phyloP scores from a whole-genome alignment of 2,797 vertebrate genomes.

The Sebastolobus alascanus region DNA sequence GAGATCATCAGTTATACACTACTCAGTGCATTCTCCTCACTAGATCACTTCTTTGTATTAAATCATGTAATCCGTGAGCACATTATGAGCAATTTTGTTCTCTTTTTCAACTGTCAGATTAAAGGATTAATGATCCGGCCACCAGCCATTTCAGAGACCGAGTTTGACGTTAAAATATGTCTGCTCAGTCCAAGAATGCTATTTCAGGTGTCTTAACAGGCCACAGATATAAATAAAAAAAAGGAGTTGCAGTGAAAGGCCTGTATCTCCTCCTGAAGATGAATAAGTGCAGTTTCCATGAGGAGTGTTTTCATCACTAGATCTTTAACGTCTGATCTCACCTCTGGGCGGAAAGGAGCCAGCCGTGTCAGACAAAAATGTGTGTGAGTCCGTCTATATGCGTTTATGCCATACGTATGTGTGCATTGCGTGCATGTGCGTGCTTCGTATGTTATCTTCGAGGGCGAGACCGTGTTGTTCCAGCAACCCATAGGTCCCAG shows the following conservation, averaged over 20 bases:
- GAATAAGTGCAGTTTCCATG: conserved; percentile 64
- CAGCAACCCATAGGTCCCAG: conserved; percentile 70
- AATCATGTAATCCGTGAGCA: conserved; percentile 43
- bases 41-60: conserved; percentile 15
- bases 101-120: conserved; percentile 50
- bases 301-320: conserved; percentile 62
- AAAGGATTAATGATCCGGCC: conserved; percentile 54
- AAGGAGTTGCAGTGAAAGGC: conserved; percentile 25
- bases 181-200: conserved; percentile 51
- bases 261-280: conserved; percentile 58
- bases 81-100: conserved; percentile 35
- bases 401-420: conserved; percentile 25
- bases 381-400: conserved; percentile 11
- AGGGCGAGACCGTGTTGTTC: conserved; percentile 73
- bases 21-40: conserved; percentile 19
- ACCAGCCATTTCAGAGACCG: conserved; percentile 38
- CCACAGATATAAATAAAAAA: not conserved
- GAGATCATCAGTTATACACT: conserved; percentile 16
- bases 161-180: conserved; percentile 49
- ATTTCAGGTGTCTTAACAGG: conserved; percentile 58
- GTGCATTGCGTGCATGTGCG: conserved; percentile 48
- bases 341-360: conserved; percentile 67
- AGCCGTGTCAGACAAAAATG: conserved; percentile 69
- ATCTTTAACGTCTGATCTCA: conserved; percentile 75
- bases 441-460: conserved; percentile 73